Percentiles rank a stretch among this genome's conserved stretches.
Evolutionary conservation across 2,888 invertebrate genomes (phyloP).

Genomic region (Acholoe squamosa): DNA sequence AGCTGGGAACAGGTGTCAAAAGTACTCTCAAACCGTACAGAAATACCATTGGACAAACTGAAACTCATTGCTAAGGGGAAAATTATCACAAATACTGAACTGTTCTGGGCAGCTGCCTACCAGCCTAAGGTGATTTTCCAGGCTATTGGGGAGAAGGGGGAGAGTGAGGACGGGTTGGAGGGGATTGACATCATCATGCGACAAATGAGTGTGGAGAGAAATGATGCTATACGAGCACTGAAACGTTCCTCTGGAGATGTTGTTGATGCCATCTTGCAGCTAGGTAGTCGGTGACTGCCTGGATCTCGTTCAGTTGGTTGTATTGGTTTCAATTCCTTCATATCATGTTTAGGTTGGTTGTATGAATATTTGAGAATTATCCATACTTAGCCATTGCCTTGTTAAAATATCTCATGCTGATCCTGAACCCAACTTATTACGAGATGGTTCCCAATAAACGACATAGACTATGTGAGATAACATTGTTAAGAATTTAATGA

Average conservation of each 20-base stretch:
- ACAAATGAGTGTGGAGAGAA: slow-evolving; percentile 75
- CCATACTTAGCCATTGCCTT: no score
- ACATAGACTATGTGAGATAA: no score
- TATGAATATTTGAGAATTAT: no score
- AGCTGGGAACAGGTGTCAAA: slow-evolving; percentile 73
- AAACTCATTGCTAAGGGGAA: slow-evolving; percentile 78
- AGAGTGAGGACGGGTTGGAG: slow-evolving; percentile 73
- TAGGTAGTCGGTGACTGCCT: slow-evolving; percentile 66
- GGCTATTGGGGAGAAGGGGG: slow-evolving; percentile 75
- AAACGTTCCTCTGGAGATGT: slow-evolving; percentile 70
- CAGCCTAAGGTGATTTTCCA: slow-evolving; percentile 75
- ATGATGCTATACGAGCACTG: slow-evolving; percentile 74
- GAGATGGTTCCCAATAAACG: no score
- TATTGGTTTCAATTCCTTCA: no score
- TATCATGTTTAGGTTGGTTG: no score
- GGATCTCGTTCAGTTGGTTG: no score
- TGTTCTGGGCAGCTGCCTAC: slow-evolving; percentile 10
- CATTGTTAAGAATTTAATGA: no score
- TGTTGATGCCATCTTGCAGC: slow-evolving; percentile 76
- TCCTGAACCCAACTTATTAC: no score
- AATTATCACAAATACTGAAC: slow-evolving; percentile 43
- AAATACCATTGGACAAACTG: slow-evolving; percentile 75
- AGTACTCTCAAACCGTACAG: slow-evolving; percentile 70
- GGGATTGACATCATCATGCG: slow-evolving; percentile 75
- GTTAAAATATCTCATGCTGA: no score